phyloP scores from a whole-genome alignment of 23 tunicate genomes.

The Halocynthia aurantium region DNA sequence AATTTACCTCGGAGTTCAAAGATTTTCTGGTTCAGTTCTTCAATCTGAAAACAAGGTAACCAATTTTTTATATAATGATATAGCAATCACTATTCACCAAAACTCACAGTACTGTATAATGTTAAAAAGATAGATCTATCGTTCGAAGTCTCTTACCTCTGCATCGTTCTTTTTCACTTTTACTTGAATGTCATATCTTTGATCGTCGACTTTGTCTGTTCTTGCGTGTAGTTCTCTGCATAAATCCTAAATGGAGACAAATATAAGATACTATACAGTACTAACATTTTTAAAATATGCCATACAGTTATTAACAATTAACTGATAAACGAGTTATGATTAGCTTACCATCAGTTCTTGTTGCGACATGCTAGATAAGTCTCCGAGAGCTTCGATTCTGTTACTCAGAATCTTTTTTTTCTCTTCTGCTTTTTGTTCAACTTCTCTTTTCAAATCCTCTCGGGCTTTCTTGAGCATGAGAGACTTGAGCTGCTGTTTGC shows the following conservation, averaged over 20 bases:
- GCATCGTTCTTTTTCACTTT: conserved; percentile 91
- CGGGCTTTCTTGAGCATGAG: conserved; percentile 90
- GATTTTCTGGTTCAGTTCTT: conserved; percentile 90
- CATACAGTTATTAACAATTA: too few species aligned
- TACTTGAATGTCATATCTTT: conserved; percentile 70
- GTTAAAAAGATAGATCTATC: too few species aligned
- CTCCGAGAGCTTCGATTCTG: conserved; percentile 63
- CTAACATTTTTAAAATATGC: too few species aligned
- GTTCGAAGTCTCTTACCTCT: conserved; percentile 35
- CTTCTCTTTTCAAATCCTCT: conserved; percentile 89
- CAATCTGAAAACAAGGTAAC: conserved; percentile 28
- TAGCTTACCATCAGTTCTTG: conserved; percentile 61
- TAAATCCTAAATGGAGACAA: conserved; percentile 36
- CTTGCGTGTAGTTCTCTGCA: conserved; percentile 92
- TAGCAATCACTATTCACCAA: too few species aligned
- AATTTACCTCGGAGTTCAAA: conserved; percentile 97
- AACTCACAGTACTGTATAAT: too few species aligned
- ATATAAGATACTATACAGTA: too few species aligned
- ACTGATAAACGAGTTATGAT: too few species aligned
- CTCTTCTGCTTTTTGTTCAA: conserved; percentile 71
- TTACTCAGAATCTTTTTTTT: conserved; percentile 69
- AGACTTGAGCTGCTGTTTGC: conserved; percentile 73
- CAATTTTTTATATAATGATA: too few species aligned
- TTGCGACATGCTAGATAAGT: conserved; percentile 43
- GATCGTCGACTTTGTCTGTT: conserved; percentile 87